Evolutionary conservation across 2,797 vertebrate species (phyloP).

Genomic region (Somateria mollissima): DNA sequence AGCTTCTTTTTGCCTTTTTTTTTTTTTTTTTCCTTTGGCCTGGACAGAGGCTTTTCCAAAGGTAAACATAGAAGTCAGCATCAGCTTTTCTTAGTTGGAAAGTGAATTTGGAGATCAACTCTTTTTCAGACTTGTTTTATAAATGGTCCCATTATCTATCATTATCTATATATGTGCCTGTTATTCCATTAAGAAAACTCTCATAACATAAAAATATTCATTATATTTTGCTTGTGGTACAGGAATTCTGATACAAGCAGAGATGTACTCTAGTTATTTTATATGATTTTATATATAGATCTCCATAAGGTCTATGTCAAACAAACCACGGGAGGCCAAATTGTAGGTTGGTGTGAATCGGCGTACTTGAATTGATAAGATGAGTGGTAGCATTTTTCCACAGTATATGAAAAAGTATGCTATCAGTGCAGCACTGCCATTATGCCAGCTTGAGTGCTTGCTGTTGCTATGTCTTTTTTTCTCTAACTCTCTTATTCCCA

Average conservation of each 20-base stretch:
- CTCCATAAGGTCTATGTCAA: background rate
- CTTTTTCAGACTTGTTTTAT: background rate
- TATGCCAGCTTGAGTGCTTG: slow-evolving; percentile 12
- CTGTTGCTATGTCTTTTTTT: background rate
- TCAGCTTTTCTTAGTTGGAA: background rate
- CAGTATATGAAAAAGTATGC: background rate
- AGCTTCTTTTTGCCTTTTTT: background rate
- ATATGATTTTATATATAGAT: background rate
- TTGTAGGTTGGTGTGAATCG: background rate
- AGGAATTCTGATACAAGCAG: background rate
- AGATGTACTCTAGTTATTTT: background rate
- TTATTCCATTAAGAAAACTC: background rate
- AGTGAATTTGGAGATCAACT: background rate
- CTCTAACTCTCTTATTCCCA: background rate
- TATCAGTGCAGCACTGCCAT: slow-evolving; percentile 18
- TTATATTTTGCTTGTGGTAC: background rate
- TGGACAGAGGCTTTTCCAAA: background rate
- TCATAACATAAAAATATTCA: background rate
- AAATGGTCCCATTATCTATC: background rate
- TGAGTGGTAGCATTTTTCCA: background rate
- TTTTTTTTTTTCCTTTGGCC: background rate
- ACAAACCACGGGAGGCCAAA: background rate
- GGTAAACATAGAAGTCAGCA: background rate
- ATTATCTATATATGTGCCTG: background rate
- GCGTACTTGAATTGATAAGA: background rate